phyloP scores from a whole-genome alignment of 2,113 vertebrate species.

The Esox niger region DNA sequence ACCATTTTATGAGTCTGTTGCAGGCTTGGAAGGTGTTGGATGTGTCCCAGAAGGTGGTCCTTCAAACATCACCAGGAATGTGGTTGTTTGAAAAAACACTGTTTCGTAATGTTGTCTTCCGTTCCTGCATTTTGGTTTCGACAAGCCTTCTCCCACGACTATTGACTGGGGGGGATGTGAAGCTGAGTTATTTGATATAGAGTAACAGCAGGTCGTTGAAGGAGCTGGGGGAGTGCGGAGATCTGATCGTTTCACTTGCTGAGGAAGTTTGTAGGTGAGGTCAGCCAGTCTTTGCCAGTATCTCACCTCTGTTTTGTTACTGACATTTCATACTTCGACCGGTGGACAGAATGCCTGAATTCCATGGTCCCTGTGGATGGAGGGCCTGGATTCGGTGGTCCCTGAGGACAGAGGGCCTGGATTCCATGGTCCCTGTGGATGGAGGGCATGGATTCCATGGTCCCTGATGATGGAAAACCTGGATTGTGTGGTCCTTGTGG shows the following conservation, averaged over 20 bases:
- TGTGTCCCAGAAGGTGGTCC: not conserved
- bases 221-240: not conserved
- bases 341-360: not conserved
- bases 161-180: not conserved
- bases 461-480: too few species aligned
- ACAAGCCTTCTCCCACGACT: not conserved
- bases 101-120: not conserved
- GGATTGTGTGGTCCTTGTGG: too few species aligned
- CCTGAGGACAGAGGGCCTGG: too few species aligned
- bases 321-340: not conserved
- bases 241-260: not conserved
- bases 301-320: not conserved
- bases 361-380: too few species aligned
- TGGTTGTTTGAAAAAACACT: constrained; percentile 1
- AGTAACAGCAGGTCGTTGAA: not conserved
- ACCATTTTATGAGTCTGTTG: not conserved
- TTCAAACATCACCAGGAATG: not conserved
- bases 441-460: too few species aligned
- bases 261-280: not conserved
- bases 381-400: too few species aligned
- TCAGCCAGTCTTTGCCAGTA: not conserved
- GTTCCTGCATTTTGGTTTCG: not conserved
- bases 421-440: too few species aligned
- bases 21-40: constrained; percentile 2
- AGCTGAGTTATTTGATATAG: not conserved